A percentile compares a stretch with the other conserved stretches of the same genome.
Evolutionary conservation across 2,888 invertebrate genomes (phyloP).

Genomic region (Philhelius pedissequus): DNA sequence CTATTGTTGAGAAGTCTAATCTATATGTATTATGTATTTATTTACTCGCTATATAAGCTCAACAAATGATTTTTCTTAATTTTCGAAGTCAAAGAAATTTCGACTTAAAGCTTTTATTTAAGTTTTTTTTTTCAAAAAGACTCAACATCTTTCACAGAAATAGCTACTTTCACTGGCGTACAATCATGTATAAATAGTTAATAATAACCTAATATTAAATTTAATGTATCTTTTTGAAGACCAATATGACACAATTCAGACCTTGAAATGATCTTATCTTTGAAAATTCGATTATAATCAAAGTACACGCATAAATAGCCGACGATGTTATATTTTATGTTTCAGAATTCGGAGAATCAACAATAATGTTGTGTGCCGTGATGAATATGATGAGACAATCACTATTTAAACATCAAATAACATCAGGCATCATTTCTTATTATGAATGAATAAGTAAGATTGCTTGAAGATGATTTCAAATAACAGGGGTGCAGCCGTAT

Average conservation of each 20-base stretch:
- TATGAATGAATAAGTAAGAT: background rate
- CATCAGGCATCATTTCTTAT: background rate
- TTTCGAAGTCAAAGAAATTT: too few relatives aligned
- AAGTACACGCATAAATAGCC: background rate
- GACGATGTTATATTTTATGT: background rate
- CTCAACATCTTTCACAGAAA: too few relatives aligned
- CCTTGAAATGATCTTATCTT: constrained; percentile 4
- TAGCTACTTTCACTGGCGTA: too few relatives aligned
- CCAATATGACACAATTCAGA: background rate
- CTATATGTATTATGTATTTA: too few relatives aligned
- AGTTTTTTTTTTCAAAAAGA: too few relatives aligned
- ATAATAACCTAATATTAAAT: too few relatives aligned
- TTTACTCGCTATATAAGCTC: too few relatives aligned
- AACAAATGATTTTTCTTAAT: too few relatives aligned
- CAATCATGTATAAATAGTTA: too few relatives aligned
- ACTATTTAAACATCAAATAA: constrained; percentile 7
- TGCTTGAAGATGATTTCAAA: background rate
- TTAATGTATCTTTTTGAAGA: background rate
- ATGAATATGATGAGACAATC: constrained; percentile 10
- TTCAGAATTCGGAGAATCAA: too few relatives aligned
- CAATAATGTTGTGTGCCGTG: background rate
- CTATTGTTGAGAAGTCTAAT: too few relatives aligned
- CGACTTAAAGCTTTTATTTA: too few relatives aligned
- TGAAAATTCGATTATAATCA: constrained; percentile 13
- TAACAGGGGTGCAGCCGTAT: background rate